Conservation (phyloP, 2,113 vertebrate species). For the Brevimyrus niger region DNA sequence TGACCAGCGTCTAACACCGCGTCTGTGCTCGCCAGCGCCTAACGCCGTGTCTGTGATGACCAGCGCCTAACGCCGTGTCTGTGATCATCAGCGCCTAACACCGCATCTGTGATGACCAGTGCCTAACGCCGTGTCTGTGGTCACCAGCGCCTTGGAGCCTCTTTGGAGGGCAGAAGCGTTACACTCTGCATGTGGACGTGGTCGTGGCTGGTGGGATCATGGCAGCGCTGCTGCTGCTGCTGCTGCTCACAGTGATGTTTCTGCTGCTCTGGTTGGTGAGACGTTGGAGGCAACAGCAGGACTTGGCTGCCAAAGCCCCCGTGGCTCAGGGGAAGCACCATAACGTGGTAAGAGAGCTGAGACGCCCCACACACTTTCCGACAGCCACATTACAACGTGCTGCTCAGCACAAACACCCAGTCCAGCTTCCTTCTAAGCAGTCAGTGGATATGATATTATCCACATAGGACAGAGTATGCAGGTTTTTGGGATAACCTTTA, state of each 20-base stretch:
- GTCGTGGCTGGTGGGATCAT: conserved; percentile 38
- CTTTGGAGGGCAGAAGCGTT: conserved; percentile 20
- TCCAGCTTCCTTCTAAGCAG: background rate
- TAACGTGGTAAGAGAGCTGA: conserved; percentile 62
- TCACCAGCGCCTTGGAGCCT: conserved; percentile 46
- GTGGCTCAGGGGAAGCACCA: conserved; percentile 67
- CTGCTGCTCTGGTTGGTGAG: conserved; percentile 42
- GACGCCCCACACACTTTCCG: background rate
- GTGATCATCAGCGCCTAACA: background rate
- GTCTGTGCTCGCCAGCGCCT: background rate
- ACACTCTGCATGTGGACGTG: conserved; percentile 2
- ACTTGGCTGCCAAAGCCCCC: conserved; percentile 52
- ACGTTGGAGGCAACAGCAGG: conserved; percentile 45
- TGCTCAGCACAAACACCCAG: background rate
- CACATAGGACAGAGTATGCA: background rate
- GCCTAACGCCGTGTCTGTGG: background rate
- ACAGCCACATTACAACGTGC: background rate
- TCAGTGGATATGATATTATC: background rate
- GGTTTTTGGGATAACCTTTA: background rate
- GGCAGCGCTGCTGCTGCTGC: conserved; percentile 43
- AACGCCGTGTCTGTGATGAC: background rate
- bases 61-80: background rate
- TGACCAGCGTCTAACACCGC: no score
- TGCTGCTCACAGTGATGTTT: conserved; percentile 33
- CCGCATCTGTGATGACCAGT: accelerated